These are phyloP conservation scores for Potamilus streckersoni DNA, from an alignment of 1,140 invertebrate genomes.

Conservation along the genomic window DNA sequence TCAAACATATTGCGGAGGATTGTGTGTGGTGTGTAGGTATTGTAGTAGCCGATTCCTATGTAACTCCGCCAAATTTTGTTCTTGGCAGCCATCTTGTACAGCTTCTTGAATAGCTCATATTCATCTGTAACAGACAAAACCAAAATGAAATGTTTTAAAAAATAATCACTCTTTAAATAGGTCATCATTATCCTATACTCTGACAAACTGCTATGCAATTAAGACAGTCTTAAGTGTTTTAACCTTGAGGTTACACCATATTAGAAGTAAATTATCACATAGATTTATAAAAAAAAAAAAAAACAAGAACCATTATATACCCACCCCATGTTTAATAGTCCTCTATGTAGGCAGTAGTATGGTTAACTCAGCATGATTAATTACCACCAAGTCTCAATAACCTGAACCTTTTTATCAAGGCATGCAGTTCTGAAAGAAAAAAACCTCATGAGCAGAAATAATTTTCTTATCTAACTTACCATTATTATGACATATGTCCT, in stretches of 20 bases:
- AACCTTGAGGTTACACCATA: neutral
- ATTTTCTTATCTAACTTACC: no score
- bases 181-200: no score
- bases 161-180: neutral
- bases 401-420: no score
- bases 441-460: no score
- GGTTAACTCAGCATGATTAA: neutral
- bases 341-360: no score
- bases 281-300: neutral
- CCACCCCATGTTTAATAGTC: no score
- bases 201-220: neutral
- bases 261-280: neutral
- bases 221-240: neutral
- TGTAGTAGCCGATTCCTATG: conserved; percentile 99
- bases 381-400: no score
- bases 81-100: conserved; percentile 83
- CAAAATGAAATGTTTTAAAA: neutral
- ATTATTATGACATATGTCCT: no score
- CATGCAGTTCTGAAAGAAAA: no score
- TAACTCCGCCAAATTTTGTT: conserved; percentile 96
- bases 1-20: conserved; percentile 98
- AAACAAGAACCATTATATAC: no score
- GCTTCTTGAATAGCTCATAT: conserved; percentile 85
- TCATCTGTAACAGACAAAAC: conserved; percentile 76
- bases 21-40: conserved; percentile 93